A percentile compares a stretch with the other conserved stretches of the same genome.
These are phyloP conservation scores for Odontesthes bonariensis DNA, from an alignment of 2,113 vertebrate species.

Conservation along the genomic window DNA sequence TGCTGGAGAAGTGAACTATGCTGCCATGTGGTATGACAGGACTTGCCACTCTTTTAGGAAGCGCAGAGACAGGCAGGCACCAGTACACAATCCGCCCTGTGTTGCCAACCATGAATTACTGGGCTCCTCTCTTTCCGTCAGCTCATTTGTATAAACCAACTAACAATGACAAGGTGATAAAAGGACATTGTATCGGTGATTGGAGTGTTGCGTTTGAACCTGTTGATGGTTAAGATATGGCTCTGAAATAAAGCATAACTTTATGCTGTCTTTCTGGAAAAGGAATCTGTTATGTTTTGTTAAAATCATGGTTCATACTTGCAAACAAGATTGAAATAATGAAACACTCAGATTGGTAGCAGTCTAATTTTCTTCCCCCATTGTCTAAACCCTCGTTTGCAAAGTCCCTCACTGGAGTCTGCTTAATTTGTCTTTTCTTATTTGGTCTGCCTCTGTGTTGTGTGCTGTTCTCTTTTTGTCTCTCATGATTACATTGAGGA, in stretches of 20 bases:
- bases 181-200: conserved; percentile 70
- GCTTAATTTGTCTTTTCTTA: conserved; percentile 81
- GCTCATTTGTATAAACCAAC: conserved; percentile 80
- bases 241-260: conserved; percentile 32
- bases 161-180: conserved; percentile 76
- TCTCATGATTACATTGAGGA: conserved; percentile 84
- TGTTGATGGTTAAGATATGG: conserved; percentile 55
- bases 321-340: conserved; percentile 75
- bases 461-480: conserved; percentile 75
- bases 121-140: conserved; percentile 80
- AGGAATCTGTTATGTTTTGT: conserved; percentile 34
- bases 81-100: conserved; percentile 78
- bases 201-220: conserved; percentile 57
- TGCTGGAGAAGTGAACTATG: conserved; percentile 77
- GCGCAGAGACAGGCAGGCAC: conserved; percentile 83
- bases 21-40: conserved; percentile 81
- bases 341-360: conserved; percentile 72
- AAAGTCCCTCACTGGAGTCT: conserved; percentile 75
- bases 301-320: conserved; percentile 55
- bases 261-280: conserved; percentile 16
- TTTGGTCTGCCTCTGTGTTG: conserved; percentile 75
- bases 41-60: conserved; percentile 70
- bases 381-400: conserved; percentile 74
- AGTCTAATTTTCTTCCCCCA: conserved; percentile 67
- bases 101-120: conserved; percentile 77